Conservation (phyloP, 2,888 invertebrate genomes). For the Lithophane ornitopus region DNA sequence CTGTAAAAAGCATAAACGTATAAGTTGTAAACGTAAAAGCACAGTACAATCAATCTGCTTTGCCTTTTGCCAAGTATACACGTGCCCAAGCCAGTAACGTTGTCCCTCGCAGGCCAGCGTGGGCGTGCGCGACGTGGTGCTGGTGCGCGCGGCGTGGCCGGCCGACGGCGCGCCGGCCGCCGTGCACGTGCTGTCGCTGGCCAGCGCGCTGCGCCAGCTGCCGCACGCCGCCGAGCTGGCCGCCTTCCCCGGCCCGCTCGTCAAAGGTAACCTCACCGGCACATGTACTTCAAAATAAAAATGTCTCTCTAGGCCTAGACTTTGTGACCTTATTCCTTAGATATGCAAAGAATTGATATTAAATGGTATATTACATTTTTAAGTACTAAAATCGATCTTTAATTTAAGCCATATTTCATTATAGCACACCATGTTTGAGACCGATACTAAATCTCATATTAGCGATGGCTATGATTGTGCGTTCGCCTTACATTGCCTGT, state of each 20-base stretch:
- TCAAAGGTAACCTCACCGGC: conserved; percentile 84
- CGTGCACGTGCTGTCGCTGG: conserved; percentile 93
- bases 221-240: conserved; percentile 92
- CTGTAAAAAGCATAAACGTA: neutral
- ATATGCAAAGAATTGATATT: neutral
- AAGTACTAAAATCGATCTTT: neutral
- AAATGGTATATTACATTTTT: neutral
- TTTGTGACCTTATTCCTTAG: neutral
- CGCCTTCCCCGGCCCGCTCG: conserved; percentile 94
- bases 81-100: too few species aligned
- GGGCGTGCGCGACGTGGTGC: conserved; percentile 91
- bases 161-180: conserved; percentile 94
- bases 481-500: neutral
- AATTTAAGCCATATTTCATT: neutral
- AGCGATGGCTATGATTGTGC: too few species aligned
- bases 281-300: neutral
- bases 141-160: conserved; percentile 94
- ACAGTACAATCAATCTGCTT: neutral
- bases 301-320: neutral
- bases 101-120: conserved; percentile 77
- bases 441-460: too few species aligned
- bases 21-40: neutral
- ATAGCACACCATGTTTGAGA: too few species aligned
- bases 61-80: too few species aligned
- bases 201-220: conserved; percentile 90